phyloP scores from a whole-genome alignment of 1,140 invertebrate genomes.

The Caenorhabditis remanei region DNA sequence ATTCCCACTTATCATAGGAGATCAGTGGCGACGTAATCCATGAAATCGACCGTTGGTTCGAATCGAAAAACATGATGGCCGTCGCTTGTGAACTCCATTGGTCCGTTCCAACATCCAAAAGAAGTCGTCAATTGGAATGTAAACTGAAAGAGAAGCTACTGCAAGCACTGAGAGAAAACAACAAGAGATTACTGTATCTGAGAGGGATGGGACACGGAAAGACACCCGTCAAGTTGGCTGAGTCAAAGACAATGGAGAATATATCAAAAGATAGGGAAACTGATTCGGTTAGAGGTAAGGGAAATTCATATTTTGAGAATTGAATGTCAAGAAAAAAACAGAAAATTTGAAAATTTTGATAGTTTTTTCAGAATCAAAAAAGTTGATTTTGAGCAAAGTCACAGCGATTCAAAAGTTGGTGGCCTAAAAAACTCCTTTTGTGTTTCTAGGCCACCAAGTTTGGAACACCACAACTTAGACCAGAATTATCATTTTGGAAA shows the following conservation, averaged over 20 bases:
- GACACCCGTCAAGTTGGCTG: conserved; percentile 48
- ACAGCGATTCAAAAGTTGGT: background rate
- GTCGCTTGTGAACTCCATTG: conserved; percentile 56
- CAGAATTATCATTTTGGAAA: no score
- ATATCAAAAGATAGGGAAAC: conserved; percentile 42
- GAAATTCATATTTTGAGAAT: background rate
- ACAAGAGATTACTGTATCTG: conserved; percentile 55
- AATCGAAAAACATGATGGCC: conserved; percentile 34
- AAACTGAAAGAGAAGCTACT: conserved; percentile 50
- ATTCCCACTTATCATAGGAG: background rate
- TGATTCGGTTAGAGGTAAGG: conserved; percentile 49
- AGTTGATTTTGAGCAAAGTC: background rate
- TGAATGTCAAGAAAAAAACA: no score
- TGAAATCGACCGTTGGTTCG: conserved; percentile 54
- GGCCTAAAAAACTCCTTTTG: no score
- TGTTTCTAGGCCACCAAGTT: no score
- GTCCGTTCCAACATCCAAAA: conserved; percentile 41
- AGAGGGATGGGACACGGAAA: conserved; percentile 36
- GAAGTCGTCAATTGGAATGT: conserved; percentile 4
- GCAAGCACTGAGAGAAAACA: conserved; percentile 45
- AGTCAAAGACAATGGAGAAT: conserved; percentile 57
- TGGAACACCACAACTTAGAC: no score
- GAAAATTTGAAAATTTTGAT: background rate
- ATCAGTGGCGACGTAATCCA: background rate
- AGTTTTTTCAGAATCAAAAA: background rate